A percentile compares a stretch with the other conserved stretches of the same genome.
Conservation (phyloP, 1,140 invertebrate genomes). For the Pectinophora gossypiella region DNA sequence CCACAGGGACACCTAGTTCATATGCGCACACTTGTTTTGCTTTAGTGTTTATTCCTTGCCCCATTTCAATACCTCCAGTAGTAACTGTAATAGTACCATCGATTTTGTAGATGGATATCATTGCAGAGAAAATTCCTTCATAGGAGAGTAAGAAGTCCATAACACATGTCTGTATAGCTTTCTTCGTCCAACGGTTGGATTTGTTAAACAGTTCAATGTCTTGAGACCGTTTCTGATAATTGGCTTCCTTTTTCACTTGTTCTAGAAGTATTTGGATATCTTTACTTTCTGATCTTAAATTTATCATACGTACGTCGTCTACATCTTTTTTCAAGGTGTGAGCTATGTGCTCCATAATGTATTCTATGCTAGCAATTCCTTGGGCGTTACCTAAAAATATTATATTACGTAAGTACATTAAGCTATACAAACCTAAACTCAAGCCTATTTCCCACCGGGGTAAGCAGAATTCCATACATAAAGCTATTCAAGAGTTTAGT, state of each 20-base stretch:
- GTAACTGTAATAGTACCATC: constrained; percentile 86
- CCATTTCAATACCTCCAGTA: constrained; percentile 88
- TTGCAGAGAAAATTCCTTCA: no score
- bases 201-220: no score
- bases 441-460: no score
- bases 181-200: no score
- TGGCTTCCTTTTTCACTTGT: no score
- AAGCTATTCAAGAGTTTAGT: background rate
- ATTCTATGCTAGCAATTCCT: constrained; percentile 81
- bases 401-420: no score
- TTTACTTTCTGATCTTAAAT: no score
- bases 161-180: no score
- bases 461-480: background rate
- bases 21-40: constrained; percentile 83
- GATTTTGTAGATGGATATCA: constrained; percentile 81
- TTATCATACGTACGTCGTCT: constrained; percentile 78
- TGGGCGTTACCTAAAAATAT: constrained; percentile 77
- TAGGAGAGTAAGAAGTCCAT: constrained; percentile 76
- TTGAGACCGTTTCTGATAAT: no score
- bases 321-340: constrained; percentile 81
- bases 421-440: constrained; percentile 1
- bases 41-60: constrained; percentile 83
- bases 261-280: no score
- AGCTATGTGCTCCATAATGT: constrained; percentile 89
- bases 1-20: constrained; percentile 82